Percentiles rank a stretch among this genome's conserved stretches.
phyloP scores from a whole-genome alignment of 2,888 invertebrate species.

The Synergus gifuensis region DNA sequence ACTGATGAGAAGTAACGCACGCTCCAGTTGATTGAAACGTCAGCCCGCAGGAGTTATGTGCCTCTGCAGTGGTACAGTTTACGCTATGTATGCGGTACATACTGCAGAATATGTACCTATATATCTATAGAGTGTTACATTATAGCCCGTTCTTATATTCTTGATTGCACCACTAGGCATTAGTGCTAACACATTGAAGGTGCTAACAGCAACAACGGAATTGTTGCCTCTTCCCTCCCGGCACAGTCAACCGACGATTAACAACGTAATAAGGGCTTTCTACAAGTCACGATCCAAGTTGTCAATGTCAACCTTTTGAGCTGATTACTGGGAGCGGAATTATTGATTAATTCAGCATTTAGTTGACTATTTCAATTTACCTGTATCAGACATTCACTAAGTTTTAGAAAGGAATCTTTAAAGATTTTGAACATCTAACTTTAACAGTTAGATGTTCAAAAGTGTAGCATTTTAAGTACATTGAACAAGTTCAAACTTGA shows the following conservation, averaged over 20 bases:
- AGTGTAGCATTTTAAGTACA: too few relatives aligned
- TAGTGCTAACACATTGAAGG: conserved; percentile 67
- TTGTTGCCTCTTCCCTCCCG: conserved; percentile 58
- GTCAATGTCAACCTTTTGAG: neutral
- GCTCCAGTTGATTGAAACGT: conserved; percentile 71
- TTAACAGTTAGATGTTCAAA: too few relatives aligned
- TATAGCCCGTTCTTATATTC: conserved; percentile 28
- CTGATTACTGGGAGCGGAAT: neutral
- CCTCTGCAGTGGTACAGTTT: conserved; percentile 52
- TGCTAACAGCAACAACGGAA: conserved; percentile 67
- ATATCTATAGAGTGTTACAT: conserved; percentile 38
- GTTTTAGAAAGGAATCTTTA: too few relatives aligned
- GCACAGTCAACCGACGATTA: conserved; percentile 58
- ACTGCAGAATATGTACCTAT: neutral
- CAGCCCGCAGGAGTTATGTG: conserved; percentile 69
- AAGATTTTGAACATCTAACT: too few relatives aligned
- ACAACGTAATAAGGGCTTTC: conserved; percentile 58
- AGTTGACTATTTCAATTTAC: too few relatives aligned
- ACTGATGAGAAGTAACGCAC: conserved; percentile 60
- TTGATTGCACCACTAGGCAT: neutral
- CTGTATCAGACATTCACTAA: too few relatives aligned
- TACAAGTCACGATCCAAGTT: neutral
- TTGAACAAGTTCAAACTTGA: too few relatives aligned
- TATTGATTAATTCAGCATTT: too few relatives aligned
- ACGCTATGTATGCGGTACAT: conserved; percentile 26